A percentile compares a stretch with the other conserved stretches of the same genome.
phyloP scores from a whole-genome alignment of 2,797 vertebrate species.

The Pogonophryne albipinna region DNA sequence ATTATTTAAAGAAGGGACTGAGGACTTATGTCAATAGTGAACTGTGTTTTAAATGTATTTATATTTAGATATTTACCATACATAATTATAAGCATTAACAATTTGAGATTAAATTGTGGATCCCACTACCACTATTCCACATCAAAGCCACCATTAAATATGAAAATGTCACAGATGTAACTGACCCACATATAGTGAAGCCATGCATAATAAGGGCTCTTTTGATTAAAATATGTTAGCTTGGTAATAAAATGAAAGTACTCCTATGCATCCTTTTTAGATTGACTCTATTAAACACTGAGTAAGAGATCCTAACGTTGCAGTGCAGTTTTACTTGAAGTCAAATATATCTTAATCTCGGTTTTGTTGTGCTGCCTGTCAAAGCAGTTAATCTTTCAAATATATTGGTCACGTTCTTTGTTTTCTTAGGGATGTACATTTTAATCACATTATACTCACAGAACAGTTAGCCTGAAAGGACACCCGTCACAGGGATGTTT shows the following conservation, averaged over 20 bases:
- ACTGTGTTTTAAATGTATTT: neutral
- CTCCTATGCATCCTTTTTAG: conserved; percentile 7
- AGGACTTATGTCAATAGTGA: neutral
- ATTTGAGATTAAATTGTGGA: neutral
- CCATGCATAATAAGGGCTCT: conserved; percentile 17
- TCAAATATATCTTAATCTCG: neutral
- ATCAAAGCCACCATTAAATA: conserved; percentile 20
- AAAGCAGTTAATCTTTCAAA: conserved; percentile 25
- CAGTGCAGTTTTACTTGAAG: conserved; percentile 17
- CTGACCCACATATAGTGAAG: conserved; percentile 22
- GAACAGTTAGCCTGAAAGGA: conserved; percentile 29
- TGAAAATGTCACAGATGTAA: conserved; percentile 16
- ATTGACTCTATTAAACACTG: conserved; percentile 12
- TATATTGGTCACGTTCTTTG: conserved; percentile 31
- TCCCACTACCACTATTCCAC: neutral
- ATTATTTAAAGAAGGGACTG: neutral
- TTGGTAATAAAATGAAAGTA: neutral
- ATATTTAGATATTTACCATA: neutral
- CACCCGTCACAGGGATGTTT: conserved; percentile 28
- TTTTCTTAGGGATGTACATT: conserved; percentile 26
- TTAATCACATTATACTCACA: conserved; percentile 31
- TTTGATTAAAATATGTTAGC: conserved; percentile 15
- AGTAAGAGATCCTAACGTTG: conserved; percentile 6
- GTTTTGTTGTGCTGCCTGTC: conserved; percentile 16
- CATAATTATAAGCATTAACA: neutral